These are phyloP conservation scores for Aradophagus sp. DNA, from an alignment of 1,140 invertebrate species.

Conservation along the genomic window DNA sequence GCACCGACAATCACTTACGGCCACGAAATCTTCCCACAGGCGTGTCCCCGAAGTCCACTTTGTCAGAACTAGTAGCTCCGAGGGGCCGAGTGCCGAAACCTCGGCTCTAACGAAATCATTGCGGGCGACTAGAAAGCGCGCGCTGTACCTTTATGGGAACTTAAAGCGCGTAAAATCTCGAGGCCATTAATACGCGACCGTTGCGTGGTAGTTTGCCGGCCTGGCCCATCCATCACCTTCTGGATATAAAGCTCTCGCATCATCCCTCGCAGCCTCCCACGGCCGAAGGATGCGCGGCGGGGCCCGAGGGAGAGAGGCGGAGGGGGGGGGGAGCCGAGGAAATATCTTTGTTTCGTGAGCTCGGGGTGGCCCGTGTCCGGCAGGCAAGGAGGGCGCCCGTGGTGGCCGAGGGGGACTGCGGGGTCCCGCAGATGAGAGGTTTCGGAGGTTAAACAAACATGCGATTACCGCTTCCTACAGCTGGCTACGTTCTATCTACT, in stretches of 20 bases:
- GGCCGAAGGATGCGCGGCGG: constrained; percentile 24
- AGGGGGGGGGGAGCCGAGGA: constrained; percentile 48
- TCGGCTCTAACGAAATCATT: too few relatives aligned
- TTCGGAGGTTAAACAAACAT: constrained; percentile 76
- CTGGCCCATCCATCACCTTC: constrained; percentile 67
- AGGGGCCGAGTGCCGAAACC: too few relatives aligned
- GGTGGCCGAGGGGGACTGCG: constrained; percentile 40
- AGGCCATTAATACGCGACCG: constrained; percentile 65
- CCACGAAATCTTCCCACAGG: too few relatives aligned
- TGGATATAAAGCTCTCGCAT: constrained; percentile 47
- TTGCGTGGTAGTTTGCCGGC: constrained; percentile 43
- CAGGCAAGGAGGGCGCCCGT: constrained; percentile 63
- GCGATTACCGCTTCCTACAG: constrained; percentile 75
- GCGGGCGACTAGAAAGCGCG: too few relatives aligned
- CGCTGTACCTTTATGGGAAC: constrained; percentile 55
- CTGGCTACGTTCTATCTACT: constrained; percentile 73
- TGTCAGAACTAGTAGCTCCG: constrained; percentile 17
- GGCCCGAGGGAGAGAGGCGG: neutral
- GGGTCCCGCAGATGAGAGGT: constrained; percentile 71
- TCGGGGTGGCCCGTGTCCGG: constrained; percentile 69
- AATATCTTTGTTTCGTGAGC: constrained; percentile 70
- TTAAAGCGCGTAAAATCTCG: constrained; percentile 71
- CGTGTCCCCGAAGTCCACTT: too few relatives aligned
- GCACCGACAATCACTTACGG: too few relatives aligned
- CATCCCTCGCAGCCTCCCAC: constrained; percentile 44